phyloP scores from a whole-genome alignment of 2,797 vertebrate species.

The Rhodeus uyekii region DNA sequence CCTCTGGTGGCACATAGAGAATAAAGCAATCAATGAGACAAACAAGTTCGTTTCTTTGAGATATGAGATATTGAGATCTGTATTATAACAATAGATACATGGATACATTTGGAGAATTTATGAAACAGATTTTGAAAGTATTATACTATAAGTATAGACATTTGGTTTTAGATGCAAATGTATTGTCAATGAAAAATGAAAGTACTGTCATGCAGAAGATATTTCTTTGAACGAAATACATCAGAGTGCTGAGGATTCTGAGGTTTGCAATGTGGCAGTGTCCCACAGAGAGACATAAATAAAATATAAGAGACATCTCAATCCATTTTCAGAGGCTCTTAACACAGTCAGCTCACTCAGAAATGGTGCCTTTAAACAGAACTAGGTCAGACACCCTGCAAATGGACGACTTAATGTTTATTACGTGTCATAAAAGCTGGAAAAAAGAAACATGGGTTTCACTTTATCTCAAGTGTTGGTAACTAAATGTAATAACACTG shows the following conservation, averaged over 20 bases:
- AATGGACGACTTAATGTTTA: background rate
- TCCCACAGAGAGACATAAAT: constrained; percentile 18
- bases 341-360: background rate
- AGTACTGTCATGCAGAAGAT: background rate
- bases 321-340: background rate
- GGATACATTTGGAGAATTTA: background rate
- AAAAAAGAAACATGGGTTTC: background rate
- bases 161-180: background rate
- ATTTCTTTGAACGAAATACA: background rate
- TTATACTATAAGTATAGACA: background rate
- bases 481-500: background rate
- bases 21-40: background rate
- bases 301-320: constrained; percentile 21
- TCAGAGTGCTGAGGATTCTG: background rate
- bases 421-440: background rate
- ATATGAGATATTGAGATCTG: background rate
- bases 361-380: constrained; percentile 12
- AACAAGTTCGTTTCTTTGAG: background rate
- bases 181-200: background rate
- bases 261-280: background rate
- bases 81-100: background rate
- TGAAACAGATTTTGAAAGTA: background rate
- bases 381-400: constrained; percentile 12
- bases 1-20: background rate
- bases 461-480: background rate